Base-by-base conservation (phyloP, 2,888 invertebrate genomes). In the Abrostola tripartita region DNA sequence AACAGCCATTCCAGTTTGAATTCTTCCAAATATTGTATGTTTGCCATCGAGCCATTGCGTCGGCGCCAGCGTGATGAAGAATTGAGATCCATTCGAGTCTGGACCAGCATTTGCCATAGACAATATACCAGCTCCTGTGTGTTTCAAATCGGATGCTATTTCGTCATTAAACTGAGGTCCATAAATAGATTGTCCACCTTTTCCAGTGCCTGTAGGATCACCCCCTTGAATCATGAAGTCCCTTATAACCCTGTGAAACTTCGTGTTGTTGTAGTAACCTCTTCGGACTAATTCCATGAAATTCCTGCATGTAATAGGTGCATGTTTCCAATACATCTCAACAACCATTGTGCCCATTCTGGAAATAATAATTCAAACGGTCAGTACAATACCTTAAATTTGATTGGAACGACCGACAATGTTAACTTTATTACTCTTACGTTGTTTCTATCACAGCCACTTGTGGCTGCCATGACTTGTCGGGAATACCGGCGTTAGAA, bases 71-170 rank as follows among this genome's bases (percentile, higher is more conserved):
- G 99, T 99, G 53, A 99, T 98, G 83, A 99, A 99, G 94, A 99
- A 99, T 89, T 99, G 99, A 38, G 99, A 99, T 4, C 99, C 99
- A 90, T 99, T 99, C 6, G 98, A 97, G 85, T 99, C 96, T 0
- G 99, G 99, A 0, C 99, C 99, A 24, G 99, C 97, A 95, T 99
- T 99, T 0, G 99, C 99, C 99, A 99, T 99, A 0, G 99, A 99
- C 41, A 98, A 85, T 63, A 98, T 96, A 0, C 98, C 98, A 35
- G 97, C 96, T 24, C 95, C 99, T n/a, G 98, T 98, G 88, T 99
- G 99, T 88, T 98, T 99, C 61, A 99, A 94, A 75, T 99, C 98
- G 38, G 96, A 95, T 82, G 98, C 97, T 74, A 99, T 98, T 95
- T 99, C 99, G 93, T 99, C 99, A 61, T 98, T 97, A 92, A 99